Evolutionary conservation across 2,797 vertebrate species (phyloP), one percentile per base, ranked within the genome.

Genomic region (Parambassis ranga): DNA sequence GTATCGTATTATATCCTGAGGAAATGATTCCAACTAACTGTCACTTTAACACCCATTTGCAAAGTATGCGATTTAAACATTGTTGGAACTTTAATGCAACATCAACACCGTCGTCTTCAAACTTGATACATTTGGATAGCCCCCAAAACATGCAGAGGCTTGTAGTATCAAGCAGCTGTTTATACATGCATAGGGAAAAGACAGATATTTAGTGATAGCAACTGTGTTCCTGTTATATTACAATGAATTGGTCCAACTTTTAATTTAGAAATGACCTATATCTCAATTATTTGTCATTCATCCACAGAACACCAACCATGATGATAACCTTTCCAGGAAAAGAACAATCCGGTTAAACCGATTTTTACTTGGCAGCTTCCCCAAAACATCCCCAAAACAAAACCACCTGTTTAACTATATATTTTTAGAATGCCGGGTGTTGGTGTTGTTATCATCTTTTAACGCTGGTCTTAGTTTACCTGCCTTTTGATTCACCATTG

Each of bases 401-500:
- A 71, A 22, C 5, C 44, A 30, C 58, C 48, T 32, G 20, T 46
- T 24, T 33, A 74, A 39, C 11, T 4, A 64, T 65, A 56, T 3
- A 74, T 75, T 55, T 75, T 75, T 27, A 77, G 62, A 9, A 50
- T 24, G 16, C 42, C 67, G 67, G 43, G 62, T 65, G 71, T 74
- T 57, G 71, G 61, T 56, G 62, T 73, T 74, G 79, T 65, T 63
- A 69, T 81, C 48, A 57, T 71, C 76, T 79, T 73, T 63, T 72
- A 69, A 81, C 46, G 41, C 79, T 82, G 82, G 80, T 76, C 76
- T 79, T 77, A 81, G 82, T 85, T 83, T 84, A 77, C 73, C 62
- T 56, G 68, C 80, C 73, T 81, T 84, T 85, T 86, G 77, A 83
- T 85, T 82, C 73, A 66, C 27, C 60, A 13, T 79, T 68, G 78